These are phyloP conservation scores for Echinarachnius parma DNA, from an alignment of 53 echinoderm and acorn worm genomes.

Conservation along the genomic window DNA sequence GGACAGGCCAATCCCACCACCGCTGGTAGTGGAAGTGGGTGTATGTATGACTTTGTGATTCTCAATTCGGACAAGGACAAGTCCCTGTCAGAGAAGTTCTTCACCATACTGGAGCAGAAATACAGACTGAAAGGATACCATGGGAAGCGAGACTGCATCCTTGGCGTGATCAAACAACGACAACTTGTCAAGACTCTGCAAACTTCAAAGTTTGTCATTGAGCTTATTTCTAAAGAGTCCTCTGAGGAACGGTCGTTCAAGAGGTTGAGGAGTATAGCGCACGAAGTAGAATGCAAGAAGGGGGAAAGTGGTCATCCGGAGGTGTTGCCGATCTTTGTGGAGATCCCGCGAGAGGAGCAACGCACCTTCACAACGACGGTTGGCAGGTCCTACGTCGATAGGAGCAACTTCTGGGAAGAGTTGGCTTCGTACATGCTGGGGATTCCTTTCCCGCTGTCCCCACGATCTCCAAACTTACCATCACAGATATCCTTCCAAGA, in stretches of 20 bases:
- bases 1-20: no score
- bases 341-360: conserved; percentile 7
- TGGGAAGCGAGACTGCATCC: conserved; percentile 2
- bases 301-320: not conserved
- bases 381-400: conserved; percentile 5
- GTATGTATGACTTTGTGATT: conserved; percentile 9
- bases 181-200: conserved; percentile 6
- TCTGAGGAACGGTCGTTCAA: not conserved
- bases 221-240: not conserved
- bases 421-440: conserved; percentile 1
- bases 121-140: conserved; percentile 23
- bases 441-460: no score
- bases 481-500: no score
- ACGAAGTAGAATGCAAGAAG: conserved; percentile 16
- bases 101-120: not conserved
- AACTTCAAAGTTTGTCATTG: not conserved
- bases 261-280: conserved; percentile 5
- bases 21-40: no score
- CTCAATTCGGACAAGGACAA: conserved; percentile 19
- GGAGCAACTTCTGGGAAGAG: conserved; percentile 8
- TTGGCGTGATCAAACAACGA: conserved; percentile 8
- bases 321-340: conserved; percentile 14
- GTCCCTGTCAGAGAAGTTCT: not conserved
- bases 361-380: conserved; percentile 9
- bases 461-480: no score